Evolutionary conservation across 2,113 vertebrate genomes (phyloP).

Genomic region (Lepisosteus osseus): DNA sequence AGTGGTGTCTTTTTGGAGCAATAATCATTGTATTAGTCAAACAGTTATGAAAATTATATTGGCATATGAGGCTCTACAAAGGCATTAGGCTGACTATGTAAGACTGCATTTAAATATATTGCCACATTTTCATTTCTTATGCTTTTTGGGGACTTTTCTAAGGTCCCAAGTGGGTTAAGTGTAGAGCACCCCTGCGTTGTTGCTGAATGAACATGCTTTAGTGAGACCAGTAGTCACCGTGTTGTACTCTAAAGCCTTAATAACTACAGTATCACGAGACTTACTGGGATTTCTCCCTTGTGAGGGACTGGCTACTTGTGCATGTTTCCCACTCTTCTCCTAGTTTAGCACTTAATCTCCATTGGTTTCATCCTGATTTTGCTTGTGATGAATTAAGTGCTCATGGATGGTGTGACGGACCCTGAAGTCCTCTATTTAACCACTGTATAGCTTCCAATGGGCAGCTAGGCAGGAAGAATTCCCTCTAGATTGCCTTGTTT

Average conservation of each 20-base stretch:
- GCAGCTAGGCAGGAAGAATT: not conserved
- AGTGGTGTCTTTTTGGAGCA: too few relatives aligned
- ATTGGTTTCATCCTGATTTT: slow-evolving; percentile 36
- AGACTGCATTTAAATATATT: too few relatives aligned
- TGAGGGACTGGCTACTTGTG: slow-evolving; percentile 25
- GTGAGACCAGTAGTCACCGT: too few relatives aligned
- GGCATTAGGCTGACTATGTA: too few relatives aligned
- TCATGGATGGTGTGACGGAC: slow-evolving; percentile 30
- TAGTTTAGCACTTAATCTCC: slow-evolving; percentile 44
- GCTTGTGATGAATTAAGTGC: slow-evolving; percentile 43
- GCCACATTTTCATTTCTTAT: too few relatives aligned
- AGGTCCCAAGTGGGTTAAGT: too few relatives aligned
- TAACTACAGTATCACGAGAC: slow-evolving; percentile 48
- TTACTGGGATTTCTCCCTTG: slow-evolving; percentile 38
- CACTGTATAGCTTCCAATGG: not conserved
- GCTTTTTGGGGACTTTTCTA: too few relatives aligned
- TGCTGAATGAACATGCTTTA: too few relatives aligned
- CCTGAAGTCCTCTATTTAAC: slow-evolving; percentile 27
- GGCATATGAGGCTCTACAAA: too few relatives aligned
- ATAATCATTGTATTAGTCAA: too few relatives aligned
- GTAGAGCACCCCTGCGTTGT: too few relatives aligned
- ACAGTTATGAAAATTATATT: too few relatives aligned
- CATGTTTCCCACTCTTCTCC: slow-evolving; percentile 25
- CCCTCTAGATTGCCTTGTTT: not conserved
- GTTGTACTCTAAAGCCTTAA: slow-evolving; percentile 46